Percentiles rank a stretch among this genome's conserved stretches.
Evolutionary conservation across 2,888 invertebrate species (phyloP).

Genomic region (Hirtodrosophila histrioides): DNA sequence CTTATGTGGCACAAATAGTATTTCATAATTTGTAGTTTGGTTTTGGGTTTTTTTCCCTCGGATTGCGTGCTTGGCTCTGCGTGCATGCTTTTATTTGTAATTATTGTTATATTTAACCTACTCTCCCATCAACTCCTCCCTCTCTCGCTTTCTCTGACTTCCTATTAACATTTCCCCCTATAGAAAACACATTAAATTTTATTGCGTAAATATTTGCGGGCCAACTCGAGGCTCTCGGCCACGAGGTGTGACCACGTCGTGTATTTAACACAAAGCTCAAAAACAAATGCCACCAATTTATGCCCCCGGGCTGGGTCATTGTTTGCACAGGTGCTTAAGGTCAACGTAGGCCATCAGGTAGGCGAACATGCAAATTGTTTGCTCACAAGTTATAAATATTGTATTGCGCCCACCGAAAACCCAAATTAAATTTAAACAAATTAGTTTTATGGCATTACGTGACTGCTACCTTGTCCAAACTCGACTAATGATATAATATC

Average conservation of each 20-base stretch:
- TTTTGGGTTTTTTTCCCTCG: constrained; percentile 28
- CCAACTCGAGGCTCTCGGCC: constrained; percentile 33
- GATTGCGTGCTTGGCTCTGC: constrained; percentile 43
- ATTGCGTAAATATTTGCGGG: constrained; percentile 74
- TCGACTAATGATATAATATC: constrained; percentile 39
- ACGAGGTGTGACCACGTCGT: constrained; percentile 71
- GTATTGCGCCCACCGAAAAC: constrained; percentile 57
- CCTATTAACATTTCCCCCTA: constrained; percentile 34
- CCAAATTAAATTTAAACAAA: constrained; percentile 76
- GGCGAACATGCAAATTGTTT: constrained; percentile 68
- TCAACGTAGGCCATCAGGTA: constrained; percentile 5
- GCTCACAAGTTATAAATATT: constrained; percentile 79
- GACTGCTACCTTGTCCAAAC: constrained; percentile 13
- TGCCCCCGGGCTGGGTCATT: constrained; percentile 8
- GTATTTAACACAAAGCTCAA: constrained; percentile 75
- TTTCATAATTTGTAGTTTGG: constrained; percentile 51
- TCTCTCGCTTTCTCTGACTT: background rate
- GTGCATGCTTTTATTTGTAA: constrained; percentile 67
- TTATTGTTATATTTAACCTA: constrained; percentile 48
- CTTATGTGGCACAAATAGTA: constrained; percentile 38
- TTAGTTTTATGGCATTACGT: constrained; percentile 72
- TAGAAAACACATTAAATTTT: constrained; percentile 75
- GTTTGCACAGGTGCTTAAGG: background rate
- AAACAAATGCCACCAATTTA: constrained; percentile 68
- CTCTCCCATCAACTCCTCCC: background rate